Evolutionary conservation across 2,888 invertebrate species (phyloP).

Genomic region (Hypolimnas misippus): DNA sequence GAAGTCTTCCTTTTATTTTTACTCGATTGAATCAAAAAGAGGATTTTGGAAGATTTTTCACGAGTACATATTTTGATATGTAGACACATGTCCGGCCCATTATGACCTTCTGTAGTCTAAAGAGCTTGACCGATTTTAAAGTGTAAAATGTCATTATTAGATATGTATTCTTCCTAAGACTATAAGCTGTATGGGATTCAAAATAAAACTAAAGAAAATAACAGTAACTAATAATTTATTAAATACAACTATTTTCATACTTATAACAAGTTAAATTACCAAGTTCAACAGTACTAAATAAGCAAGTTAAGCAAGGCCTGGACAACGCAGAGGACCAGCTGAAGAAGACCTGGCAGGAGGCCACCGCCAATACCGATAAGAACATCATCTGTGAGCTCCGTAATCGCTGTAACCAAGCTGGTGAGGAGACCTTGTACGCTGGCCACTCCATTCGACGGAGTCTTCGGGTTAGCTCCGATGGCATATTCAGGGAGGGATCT

Average conservation of each 20-base stretch:
- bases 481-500: constrained; percentile 70
- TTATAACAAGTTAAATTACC: constrained; percentile 40
- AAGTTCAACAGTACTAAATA: constrained; percentile 48
- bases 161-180: too few relatives aligned
- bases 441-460: constrained; percentile 55
- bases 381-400: constrained; percentile 67
- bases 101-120: too few relatives aligned
- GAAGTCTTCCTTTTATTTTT: too few relatives aligned
- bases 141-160: too few relatives aligned
- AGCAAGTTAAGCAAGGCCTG: constrained; percentile 62
- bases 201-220: not conserved
- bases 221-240: constrained; percentile 6
- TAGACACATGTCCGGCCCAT: too few relatives aligned
- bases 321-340: constrained; percentile 68
- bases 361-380: constrained; percentile 68
- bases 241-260: constrained; percentile 23
- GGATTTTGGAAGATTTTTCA: too few relatives aligned
- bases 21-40: too few relatives aligned
- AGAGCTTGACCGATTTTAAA: too few relatives aligned
- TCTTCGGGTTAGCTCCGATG: constrained; percentile 66
- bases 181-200: too few relatives aligned
- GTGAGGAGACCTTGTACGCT: constrained; percentile 66
- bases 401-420: constrained; percentile 57
- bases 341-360: constrained; percentile 67
- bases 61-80: too few relatives aligned